A percentile compares a stretch with the other conserved stretches of the same genome.
These are phyloP conservation scores for Fissipunctia ypsillon DNA, from an alignment of 2,888 invertebrate genomes.

Conservation along the genomic window DNA sequence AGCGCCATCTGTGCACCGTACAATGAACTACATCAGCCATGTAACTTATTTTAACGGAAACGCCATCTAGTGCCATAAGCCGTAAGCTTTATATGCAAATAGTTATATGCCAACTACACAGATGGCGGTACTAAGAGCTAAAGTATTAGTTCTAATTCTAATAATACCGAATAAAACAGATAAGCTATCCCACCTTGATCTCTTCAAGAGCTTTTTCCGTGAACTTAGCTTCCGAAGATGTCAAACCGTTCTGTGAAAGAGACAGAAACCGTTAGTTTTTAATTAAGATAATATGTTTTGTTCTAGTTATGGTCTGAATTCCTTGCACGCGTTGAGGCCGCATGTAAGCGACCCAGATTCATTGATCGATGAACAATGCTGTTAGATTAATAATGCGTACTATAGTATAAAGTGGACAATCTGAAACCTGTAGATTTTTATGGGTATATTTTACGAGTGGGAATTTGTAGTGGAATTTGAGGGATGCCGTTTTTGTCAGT, in stretches of 20 bases:
- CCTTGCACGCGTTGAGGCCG: conserved; percentile 56
- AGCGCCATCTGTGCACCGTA: conserved; percentile 45
- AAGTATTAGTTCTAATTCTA: background rate
- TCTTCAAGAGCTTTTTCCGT: conserved; percentile 87
- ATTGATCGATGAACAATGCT: conserved; percentile 64
- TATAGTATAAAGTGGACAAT: conserved; percentile 26
- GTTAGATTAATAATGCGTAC: conserved; percentile 44
- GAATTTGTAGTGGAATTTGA: background rate
- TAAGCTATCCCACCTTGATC: conserved; percentile 79
- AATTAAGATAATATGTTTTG: conserved; percentile 33
- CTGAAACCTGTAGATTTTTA: background rate
- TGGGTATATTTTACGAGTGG: background rate
- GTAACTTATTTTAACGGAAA: accelerated
- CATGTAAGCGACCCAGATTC: conserved; percentile 59
- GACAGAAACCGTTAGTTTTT: conserved; percentile 29
- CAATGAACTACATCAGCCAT: background rate
- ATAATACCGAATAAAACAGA: conserved; percentile 16
- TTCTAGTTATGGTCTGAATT: conserved; percentile 48
- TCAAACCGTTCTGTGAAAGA: conserved; percentile 82
- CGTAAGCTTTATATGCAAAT: background rate
- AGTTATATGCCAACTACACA: conserved; percentile 22
- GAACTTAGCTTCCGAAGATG: conserved; percentile 82
- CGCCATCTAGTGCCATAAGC: conserved; percentile 21
- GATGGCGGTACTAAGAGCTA: conserved; percentile 71
- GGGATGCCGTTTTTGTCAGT: background rate